These are phyloP conservation scores for Clarias magur DNA, from an alignment of 2,113 vertebrate species.

Conservation along the genomic window DNA sequence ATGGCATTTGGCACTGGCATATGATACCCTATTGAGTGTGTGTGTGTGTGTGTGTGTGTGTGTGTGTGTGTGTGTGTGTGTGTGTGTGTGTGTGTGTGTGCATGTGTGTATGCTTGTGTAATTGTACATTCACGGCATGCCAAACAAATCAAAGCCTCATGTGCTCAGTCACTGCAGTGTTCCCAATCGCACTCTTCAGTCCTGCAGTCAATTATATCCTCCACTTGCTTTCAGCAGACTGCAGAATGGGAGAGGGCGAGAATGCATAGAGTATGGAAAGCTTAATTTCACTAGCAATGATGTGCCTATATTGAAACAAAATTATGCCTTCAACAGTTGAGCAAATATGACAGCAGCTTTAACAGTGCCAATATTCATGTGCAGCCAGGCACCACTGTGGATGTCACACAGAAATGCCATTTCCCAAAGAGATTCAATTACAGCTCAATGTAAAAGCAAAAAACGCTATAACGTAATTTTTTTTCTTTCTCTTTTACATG, in stretches of 20 bases:
- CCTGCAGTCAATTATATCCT: slow-evolving; percentile 52
- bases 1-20: too few relatives aligned
- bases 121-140: slow-evolving; percentile 33
- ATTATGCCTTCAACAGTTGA: slow-evolving; percentile 64
- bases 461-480: slow-evolving; percentile 8
- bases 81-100: background rate
- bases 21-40: background rate
- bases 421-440: slow-evolving; percentile 53
- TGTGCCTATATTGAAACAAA: slow-evolving; percentile 63
- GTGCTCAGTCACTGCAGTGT: slow-evolving; percentile 37
- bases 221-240: slow-evolving; percentile 16
- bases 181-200: slow-evolving; percentile 43
- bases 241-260: slow-evolving; percentile 16
- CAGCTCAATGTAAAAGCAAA: slow-evolving; percentile 44
- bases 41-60: background rate
- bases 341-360: slow-evolving; percentile 64
- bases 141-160: slow-evolving; percentile 48
- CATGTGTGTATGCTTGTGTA: background rate
- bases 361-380: slow-evolving; percentile 52
- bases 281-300: slow-evolving; percentile 58
- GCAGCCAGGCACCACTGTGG: slow-evolving; percentile 39
- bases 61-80: slow-evolving; percentile 13
- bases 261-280: slow-evolving; percentile 41
- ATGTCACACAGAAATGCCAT: slow-evolving; percentile 47
- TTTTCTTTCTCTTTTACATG: slow-evolving; percentile 33